These are phyloP conservation scores for Macrosteles quadrilineatus DNA, from an alignment of 1,140 invertebrate species.

Conservation along the genomic window DNA sequence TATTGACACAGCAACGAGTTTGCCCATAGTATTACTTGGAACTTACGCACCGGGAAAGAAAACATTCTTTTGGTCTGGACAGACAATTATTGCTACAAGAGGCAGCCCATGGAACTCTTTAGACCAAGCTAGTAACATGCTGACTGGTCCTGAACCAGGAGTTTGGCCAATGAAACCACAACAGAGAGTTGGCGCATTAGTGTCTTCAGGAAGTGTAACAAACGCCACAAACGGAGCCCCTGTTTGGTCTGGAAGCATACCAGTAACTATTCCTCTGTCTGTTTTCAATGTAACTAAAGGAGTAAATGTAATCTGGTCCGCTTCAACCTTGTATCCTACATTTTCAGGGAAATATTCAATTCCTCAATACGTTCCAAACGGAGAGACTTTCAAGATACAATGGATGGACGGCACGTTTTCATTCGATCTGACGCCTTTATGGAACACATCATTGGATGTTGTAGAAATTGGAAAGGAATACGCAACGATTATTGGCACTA, in stretches of 20 bases:
- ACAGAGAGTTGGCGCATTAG: constrained; percentile 1
- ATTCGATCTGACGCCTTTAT: neutral
- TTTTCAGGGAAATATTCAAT: neutral
- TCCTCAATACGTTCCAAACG: neutral
- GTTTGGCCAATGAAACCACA: neutral
- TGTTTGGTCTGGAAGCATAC: neutral
- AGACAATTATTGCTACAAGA: constrained; percentile 4
- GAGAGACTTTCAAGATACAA: neutral
- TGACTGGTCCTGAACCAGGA: neutral
- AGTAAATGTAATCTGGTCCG: constrained; percentile 8
- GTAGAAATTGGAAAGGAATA: constrained; percentile 1
- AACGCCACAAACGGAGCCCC: neutral
- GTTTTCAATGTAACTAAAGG: neutral
- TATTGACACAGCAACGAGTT: neutral
- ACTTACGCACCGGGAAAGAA: constrained; percentile 16
- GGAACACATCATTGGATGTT: neutral
- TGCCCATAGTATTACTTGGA: constrained; percentile 24
- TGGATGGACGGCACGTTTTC: neutral
- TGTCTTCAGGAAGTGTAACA: constrained; percentile 1
- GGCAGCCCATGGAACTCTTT: neutral
- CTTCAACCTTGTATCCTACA: neutral
- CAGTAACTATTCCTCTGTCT: neutral
- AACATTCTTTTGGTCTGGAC: constrained; percentile 30
- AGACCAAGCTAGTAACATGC: neutral
- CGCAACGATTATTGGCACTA: neutral